Evolutionary conservation across 2,797 vertebrate species (phyloP).

Genomic region (Rhinophrynus dorsalis): DNA sequence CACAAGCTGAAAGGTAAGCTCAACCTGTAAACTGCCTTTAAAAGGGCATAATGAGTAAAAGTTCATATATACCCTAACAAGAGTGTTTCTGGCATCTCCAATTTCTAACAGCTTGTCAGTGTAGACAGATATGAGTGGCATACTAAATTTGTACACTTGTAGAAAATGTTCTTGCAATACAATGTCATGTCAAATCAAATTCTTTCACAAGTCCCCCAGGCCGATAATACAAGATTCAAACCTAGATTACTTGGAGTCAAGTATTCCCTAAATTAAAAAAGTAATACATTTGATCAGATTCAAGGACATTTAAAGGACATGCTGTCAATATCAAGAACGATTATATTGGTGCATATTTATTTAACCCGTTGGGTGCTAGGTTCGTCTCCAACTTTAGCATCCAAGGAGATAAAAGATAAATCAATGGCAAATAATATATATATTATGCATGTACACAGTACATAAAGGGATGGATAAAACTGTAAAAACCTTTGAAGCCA

Average conservation of each 20-base stretch:
- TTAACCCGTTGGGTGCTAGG: no score
- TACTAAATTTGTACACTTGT: slow-evolving; percentile 28
- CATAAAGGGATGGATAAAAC: no score
- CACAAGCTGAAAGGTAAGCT: not conserved
- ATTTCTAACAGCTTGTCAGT: slow-evolving; percentile 17
- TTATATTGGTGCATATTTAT: no score
- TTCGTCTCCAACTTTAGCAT: no score
- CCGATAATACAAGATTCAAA: slow-evolving; percentile 35
- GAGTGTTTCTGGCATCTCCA: not conserved
- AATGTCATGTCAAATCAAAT: slow-evolving; percentile 45
- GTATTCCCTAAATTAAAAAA: slow-evolving; percentile 47
- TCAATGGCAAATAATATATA: no score
- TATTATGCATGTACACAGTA: no score
- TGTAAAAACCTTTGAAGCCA: no score
- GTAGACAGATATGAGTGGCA: slow-evolving; percentile 32
- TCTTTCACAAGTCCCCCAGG: slow-evolving; percentile 22
- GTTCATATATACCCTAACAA: not conserved
- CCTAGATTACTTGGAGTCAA: slow-evolving; percentile 32
- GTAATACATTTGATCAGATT: slow-evolving; percentile 43
- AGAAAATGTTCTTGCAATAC: slow-evolving; percentile 25
- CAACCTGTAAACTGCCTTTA: not conserved
- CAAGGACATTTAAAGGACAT: slow-evolving; percentile 37
- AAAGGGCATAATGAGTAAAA: not conserved
- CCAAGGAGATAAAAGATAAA: no score
- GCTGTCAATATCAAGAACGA: no score